These are phyloP conservation scores for Dicyrtomina minuta DNA, from an alignment of 2,888 invertebrate species.

Conservation along the genomic window DNA sequence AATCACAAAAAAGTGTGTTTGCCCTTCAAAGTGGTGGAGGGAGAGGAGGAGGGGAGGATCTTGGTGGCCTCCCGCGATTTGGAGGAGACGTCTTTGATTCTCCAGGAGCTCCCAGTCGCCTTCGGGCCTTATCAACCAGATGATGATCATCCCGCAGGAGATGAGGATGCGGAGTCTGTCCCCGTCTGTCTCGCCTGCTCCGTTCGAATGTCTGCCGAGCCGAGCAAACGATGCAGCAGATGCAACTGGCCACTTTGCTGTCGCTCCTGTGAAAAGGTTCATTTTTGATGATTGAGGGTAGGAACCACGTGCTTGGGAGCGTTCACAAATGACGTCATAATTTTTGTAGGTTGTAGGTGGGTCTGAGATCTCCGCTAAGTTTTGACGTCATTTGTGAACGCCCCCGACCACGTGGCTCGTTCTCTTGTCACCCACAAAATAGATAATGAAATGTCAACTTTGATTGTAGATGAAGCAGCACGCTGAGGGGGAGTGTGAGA, in stretches of 20 bases:
- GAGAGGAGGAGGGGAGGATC: constrained; percentile 5
- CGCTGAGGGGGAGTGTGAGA: background rate
- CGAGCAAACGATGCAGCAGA: background rate
- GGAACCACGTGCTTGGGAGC: background rate
- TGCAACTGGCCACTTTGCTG: constrained; percentile 14
- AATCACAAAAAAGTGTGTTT: constrained; percentile 10
- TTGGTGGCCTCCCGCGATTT: constrained; percentile 18
- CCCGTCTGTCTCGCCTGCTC: constrained; percentile 4
- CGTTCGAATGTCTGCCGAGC: background rate
- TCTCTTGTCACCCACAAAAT: no score
- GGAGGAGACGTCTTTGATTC: background rate
- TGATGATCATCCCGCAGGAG: background rate
- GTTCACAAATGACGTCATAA: no score
- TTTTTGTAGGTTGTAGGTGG: background rate
- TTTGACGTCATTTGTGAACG: no score
- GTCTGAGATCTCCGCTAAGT: no score
- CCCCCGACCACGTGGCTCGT: no score
- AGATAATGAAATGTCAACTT: background rate
- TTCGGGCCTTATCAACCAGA: constrained; percentile 14
- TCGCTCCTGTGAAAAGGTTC: constrained; percentile 7
- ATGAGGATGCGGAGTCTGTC: background rate
- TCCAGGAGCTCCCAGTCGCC: constrained; percentile 5
- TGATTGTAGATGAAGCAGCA: constrained; percentile 7
- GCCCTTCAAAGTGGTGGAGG: background rate
- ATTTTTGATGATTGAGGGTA: background rate